Percentiles rank a stretch among this genome's conserved stretches.
Evolutionary conservation across 2,797 vertebrate species (phyloP).

Genomic region (Enteromius treurensis): DNA sequence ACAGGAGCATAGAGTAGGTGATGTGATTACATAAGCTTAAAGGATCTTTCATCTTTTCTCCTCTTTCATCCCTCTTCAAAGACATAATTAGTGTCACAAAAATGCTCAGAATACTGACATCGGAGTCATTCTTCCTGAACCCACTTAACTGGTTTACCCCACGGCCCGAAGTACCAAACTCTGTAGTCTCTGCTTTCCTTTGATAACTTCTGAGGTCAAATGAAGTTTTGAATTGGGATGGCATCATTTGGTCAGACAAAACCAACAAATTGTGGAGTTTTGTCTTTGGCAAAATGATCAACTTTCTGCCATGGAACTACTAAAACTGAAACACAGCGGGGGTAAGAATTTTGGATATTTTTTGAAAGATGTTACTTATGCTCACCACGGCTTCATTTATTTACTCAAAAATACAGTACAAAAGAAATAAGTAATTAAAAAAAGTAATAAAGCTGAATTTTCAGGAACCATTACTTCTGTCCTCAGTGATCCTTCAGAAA

Average conservation of each 20-base stretch:
- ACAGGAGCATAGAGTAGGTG: constrained; percentile 58
- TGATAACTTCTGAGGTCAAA: constrained; percentile 7
- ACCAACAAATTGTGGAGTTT: neutral
- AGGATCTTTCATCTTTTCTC: constrained; percentile 69
- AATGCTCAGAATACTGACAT: constrained; percentile 55
- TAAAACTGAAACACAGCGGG: neutral
- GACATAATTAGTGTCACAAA: constrained; percentile 68
- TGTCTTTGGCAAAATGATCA: neutral
- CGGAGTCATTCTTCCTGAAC: constrained; percentile 41
- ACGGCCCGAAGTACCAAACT: constrained; percentile 21
- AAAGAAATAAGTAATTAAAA: neutral
- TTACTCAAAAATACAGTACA: neutral
- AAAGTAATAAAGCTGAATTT: neutral
- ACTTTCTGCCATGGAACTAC: neutral
- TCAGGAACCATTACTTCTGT: neutral
- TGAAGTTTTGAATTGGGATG: constrained; percentile 8
- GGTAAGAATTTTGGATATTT: neutral
- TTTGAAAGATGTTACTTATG: neutral
- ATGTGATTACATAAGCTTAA: constrained; percentile 74
- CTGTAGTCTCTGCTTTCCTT: constrained; percentile 23
- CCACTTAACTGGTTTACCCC: constrained; percentile 50
- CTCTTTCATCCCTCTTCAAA: constrained; percentile 66
- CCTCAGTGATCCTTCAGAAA: neutral
- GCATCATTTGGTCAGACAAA: neutral
- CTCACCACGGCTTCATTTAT: neutral